Evolutionary conservation across 1,140 invertebrate genomes (phyloP).

Genomic region (Pseudobourletiella spinata): DNA sequence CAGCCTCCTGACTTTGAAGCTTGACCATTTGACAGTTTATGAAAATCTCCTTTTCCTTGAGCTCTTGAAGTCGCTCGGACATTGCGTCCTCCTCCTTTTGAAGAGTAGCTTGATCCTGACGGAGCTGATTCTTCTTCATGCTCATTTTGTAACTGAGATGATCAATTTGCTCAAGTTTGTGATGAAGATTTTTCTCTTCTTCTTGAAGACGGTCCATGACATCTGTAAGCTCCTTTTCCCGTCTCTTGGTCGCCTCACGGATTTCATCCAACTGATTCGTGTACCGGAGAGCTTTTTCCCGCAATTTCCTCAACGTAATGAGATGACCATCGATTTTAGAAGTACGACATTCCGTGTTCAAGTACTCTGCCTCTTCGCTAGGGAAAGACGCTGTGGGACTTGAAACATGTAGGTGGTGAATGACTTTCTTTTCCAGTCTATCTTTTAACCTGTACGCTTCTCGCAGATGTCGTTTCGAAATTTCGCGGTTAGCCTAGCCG

Average conservation of each 20-base stretch:
- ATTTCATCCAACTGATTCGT: constrained; percentile 7
- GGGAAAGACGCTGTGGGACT: too few species aligned
- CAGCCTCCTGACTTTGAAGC: neutral
- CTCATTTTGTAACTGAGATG: constrained; percentile 7
- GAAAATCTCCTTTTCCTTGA: constrained; percentile 7
- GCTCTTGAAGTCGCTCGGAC: neutral
- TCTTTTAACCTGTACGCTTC: too few species aligned
- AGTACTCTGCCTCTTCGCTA: neutral
- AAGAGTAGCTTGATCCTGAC: neutral
- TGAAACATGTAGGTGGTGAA: too few species aligned
- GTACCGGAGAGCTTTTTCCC: constrained; percentile 4
- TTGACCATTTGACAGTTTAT: neutral
- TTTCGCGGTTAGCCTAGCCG: too few species aligned
- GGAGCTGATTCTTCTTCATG: neutral
- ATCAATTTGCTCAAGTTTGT: neutral
- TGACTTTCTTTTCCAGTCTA: too few species aligned
- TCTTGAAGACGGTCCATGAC: neutral
- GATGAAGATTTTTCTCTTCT: constrained; percentile 3
- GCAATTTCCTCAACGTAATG: neutral
- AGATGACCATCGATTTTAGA: neutral
- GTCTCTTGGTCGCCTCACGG: neutral
- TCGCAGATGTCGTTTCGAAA: too few species aligned
- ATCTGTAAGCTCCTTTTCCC: constrained; percentile 2
- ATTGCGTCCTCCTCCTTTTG: neutral
- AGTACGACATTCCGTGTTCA: neutral